Conservation (phyloP, 1,140 invertebrate genomes). For the Leptopilina clavipes region DNA sequence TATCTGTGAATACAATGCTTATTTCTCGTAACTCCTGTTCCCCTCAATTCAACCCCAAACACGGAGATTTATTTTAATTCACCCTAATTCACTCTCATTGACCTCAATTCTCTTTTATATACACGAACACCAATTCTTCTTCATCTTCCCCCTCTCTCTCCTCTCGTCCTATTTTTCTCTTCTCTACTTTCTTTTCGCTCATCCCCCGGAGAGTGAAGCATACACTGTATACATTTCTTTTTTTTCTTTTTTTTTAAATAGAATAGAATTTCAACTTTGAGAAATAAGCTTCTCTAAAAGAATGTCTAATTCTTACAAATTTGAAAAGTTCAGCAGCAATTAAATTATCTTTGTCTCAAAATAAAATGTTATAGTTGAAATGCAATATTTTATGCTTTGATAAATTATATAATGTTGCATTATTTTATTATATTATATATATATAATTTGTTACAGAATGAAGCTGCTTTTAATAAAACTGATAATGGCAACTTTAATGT, state of each 20-base stretch:
- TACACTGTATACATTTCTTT: background rate
- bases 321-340: too few species aligned
- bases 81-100: slow-evolving; percentile 28
- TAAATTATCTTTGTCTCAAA: background rate
- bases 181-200: slow-evolving; percentile 14
- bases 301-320: too few species aligned
- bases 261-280: background rate
- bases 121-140: slow-evolving; percentile 18
- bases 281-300: background rate
- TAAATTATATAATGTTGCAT: background rate
- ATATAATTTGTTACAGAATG: slow-evolving; percentile 4
- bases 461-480: slow-evolving; percentile 26
- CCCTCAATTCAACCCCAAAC: slow-evolving; percentile 17
- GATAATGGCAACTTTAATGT: slow-evolving; percentile 28
- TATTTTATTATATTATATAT: background rate
- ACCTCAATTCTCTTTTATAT: background rate
- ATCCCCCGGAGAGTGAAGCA: background rate
- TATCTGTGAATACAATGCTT: background rate
- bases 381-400: slow-evolving; percentile 1
- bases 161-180: background rate
- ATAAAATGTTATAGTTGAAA: background rate
- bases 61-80: slow-evolving; percentile 23
- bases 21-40: background rate
- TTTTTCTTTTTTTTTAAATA: too few species aligned
- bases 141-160: background rate